Evolutionary conservation across 2,888 invertebrate species (phyloP), one percentile per base, ranked within the genome.

Genomic region (Zootermopsis nevadensis): DNA sequence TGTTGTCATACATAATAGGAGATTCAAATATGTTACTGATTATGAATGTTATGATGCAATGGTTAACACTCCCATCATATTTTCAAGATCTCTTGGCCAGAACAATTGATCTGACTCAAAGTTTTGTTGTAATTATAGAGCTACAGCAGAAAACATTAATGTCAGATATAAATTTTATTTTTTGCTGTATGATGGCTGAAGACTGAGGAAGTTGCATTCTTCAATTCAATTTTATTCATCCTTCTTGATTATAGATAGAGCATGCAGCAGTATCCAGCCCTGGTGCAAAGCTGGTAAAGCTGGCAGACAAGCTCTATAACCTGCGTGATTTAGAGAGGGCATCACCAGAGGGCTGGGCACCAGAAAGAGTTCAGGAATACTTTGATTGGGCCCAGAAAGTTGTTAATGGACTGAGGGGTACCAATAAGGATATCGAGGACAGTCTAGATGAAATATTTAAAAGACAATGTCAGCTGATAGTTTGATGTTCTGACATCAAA

Each of bases 251-350:
- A 8, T 84, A 88, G 89, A 93, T 96, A 85, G 90, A 89, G 53
- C 91, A 94, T 88, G 94, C 95, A 0, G 88, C 90, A 0, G 88
- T 87, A 4, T 87, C 89, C 0, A 93, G 92, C 85, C 86, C 87
- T 22, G 90, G 92, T 87, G 96, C 96, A 0, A 96, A 95, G 87
- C 89, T 96, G 35, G 94, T 97, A 0, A 95, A 94, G 88, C 89
- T 97, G 86, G 96, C 96, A 0, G 96, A 97, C 89, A 96, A 96
- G 88, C 90, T 96, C 85, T 94, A 96, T 88, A 96, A 97, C 89
- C 89, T 97, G 24, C 89, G 95, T 77, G 96, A 96, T 89, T 88
- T 96, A 74, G 90, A 92, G 42, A 89, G 90, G 31, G 89, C 89
- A 1, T 89, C 89, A 2, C 93, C 93, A 2, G 85, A 87, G 27